A percentile compares a stretch with the other conserved stretches of the same genome.
Evolutionary conservation across 2,113 vertebrate species (phyloP).

Genomic region (Triplophysa dalaica): DNA sequence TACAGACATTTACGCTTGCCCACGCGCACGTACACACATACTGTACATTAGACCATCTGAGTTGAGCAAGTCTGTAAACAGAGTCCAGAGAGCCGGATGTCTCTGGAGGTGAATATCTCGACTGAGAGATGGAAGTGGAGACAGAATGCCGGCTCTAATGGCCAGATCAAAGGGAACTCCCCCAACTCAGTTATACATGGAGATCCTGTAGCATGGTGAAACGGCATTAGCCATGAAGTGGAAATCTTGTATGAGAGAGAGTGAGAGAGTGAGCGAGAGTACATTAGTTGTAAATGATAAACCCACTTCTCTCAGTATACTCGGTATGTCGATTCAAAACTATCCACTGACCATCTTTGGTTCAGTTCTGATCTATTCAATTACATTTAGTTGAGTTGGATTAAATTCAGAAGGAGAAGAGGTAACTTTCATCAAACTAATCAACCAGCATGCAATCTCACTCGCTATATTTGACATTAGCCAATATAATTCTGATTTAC

Average conservation of each 20-base stretch:
- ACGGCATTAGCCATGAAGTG: constrained; percentile 3
- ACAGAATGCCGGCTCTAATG: constrained; percentile 35
- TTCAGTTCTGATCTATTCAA: no score
- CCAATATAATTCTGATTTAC: neutral
- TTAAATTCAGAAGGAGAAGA: no score
- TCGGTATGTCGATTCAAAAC: neutral
- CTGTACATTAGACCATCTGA: neutral
- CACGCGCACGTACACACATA: neutral
- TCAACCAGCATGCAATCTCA: no score
- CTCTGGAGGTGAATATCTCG: constrained; percentile 20
- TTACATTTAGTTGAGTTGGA: no score
- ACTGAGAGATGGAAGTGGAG: constrained; percentile 17
- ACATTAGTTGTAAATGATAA: neutral
- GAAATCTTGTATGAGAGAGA: neutral
- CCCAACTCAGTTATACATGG: neutral
- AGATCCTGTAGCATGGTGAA: constrained; percentile 9
- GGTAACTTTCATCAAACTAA: no score
- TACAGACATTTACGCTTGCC: neutral
- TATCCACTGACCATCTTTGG: neutral
- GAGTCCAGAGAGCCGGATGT: neutral
- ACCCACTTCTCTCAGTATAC: no score
- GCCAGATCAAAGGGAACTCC: constrained; percentile 40
- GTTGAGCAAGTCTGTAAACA: constrained; percentile 32
- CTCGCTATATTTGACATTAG: no score
- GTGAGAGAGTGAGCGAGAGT: neutral